Evolutionary conservation across 1,140 invertebrate species (phyloP), one percentile per base, ranked within the genome.

Genomic region (Lamellibrachia luymesi): DNA sequence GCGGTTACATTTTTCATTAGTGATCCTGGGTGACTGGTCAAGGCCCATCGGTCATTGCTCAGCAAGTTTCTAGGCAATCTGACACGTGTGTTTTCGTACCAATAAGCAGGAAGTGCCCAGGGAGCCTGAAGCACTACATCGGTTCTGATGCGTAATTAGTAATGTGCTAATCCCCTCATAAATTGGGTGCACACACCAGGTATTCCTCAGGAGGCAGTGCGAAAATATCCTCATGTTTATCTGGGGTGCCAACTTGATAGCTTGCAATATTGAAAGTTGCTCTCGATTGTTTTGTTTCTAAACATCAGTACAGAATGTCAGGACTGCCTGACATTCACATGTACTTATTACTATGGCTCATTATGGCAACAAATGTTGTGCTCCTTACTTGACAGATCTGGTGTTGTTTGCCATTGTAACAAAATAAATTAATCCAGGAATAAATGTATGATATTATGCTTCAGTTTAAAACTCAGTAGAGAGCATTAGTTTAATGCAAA

Each of bases 101-200:
- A 80, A 80, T 80, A 80, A 80, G 64, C 8, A 8, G 64, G 64
- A 8, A 80, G 5, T 80, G 25, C 4, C 64, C 13, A 22, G 64
- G 64, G 64, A 80, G 13, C 13, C 13, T 22, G 64, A 80, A 80
- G 64, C 64, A 22, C 13, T 80, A 80, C 64, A 80, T 80, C 64
- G 64, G 64, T 80, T 80, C 13, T 80, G 64, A 10, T 22, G 64
- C 13, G 64, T 80, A 80, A 80, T 80, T 80, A 80, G 64, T 80
- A 80, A 80, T 80, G 64, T 80, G 64, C 64, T 80, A 80, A 80
- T 80, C 64, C 64, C 64, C 64, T 80, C 64, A 80, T 80, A 80
- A 80, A 80, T 80, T 80, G 64, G 64, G 8, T 22, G 13, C 2
- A 17, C 64, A 80, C 64, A 80, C 64, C 64, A 22, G 64, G 64